phyloP scores from a whole-genome alignment of 2,797 vertebrate genomes.

The Hydrolagus colliei region DNA sequence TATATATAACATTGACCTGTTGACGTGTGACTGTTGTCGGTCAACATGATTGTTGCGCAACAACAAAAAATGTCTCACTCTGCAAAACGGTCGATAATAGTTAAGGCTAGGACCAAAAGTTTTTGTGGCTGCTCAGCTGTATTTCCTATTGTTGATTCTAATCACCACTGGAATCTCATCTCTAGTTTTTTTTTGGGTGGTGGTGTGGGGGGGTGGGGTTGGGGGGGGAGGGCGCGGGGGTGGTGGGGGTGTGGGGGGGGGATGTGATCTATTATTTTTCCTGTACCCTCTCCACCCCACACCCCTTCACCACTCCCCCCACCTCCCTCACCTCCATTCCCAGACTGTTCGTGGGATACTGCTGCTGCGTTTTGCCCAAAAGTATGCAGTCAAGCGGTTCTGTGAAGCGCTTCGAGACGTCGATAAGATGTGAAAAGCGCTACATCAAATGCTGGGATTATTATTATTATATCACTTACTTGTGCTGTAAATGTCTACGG shows the following conservation, averaged over 20 bases:
- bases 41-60: neutral
- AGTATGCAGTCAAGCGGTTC: no score
- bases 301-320: no score
- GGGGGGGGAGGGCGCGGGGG: neutral
- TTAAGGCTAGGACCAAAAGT: neutral
- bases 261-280: no score
- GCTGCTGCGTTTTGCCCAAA: no score
- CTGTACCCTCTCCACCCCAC: no score
- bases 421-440: no score
- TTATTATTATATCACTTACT: no score
- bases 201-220: neutral
- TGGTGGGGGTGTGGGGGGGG: neutral
- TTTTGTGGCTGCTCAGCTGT: neutral
- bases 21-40: constrained; percentile 43
- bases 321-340: no score
- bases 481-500: no score
- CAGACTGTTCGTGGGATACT: no score
- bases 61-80: neutral
- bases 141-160: neutral
- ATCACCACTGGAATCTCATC: neutral
- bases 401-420: no score
- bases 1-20: constrained; percentile 55
- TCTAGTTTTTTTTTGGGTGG: neutral
- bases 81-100: neutral
- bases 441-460: no score